Evolutionary conservation across 2,113 vertebrate species (phyloP).

Genomic region (Passer montanus): DNA sequence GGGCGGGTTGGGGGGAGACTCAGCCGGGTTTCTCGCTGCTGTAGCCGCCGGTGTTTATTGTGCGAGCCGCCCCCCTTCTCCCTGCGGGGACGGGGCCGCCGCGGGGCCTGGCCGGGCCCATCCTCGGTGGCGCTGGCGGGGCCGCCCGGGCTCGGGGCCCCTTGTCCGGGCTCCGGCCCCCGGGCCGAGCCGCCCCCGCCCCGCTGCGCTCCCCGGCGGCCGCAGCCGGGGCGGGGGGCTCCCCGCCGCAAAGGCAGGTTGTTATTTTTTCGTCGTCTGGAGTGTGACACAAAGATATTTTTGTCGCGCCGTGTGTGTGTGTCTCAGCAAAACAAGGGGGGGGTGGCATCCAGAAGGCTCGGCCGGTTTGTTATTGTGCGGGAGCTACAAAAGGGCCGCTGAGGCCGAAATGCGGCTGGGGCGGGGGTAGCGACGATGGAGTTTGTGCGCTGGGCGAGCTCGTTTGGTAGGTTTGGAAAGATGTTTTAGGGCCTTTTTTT

Average conservation of each 20-base stretch:
- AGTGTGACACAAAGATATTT: slow-evolving; percentile 44
- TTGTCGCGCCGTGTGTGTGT: background rate
- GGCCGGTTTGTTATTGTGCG: background rate
- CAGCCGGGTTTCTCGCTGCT: background rate
- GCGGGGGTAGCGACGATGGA: background rate
- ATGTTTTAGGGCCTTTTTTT: background rate
- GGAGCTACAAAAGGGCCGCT: background rate
- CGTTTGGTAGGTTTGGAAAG: background rate
- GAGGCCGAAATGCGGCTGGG: background rate
- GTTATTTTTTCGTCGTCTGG: background rate
- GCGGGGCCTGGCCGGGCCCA: background rate
- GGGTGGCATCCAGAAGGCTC: background rate
- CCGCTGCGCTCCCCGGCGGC: background rate
- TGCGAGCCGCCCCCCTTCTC: background rate
- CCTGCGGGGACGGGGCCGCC: background rate
- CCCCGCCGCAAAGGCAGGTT: background rate
- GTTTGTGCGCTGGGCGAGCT: background rate
- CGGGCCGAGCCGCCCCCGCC: background rate
- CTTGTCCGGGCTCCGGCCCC: background rate
- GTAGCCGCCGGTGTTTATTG: background rate
- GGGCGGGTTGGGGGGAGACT: background rate
- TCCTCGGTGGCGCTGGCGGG: background rate
- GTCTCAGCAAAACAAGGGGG: background rate
- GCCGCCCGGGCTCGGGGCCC: background rate
- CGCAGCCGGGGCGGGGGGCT: background rate